Percentiles rank a stretch among this genome's conserved stretches.
These are phyloP conservation scores for Thecophora atra DNA, from an alignment of 2,888 invertebrate species.

Conservation along the genomic window DNA sequence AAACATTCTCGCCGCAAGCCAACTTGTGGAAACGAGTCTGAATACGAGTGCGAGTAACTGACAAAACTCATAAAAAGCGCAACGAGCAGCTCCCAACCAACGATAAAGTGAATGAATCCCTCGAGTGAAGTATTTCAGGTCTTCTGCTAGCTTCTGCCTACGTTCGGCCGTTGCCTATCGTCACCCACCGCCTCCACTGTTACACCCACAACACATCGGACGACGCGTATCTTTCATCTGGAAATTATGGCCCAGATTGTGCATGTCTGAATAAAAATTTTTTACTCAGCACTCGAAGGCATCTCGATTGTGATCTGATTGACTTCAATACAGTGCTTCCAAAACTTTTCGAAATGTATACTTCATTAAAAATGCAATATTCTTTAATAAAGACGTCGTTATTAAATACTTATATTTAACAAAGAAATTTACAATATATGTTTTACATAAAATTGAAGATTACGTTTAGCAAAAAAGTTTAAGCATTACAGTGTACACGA, in stretches of 20 bases:
- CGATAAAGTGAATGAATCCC: conserved; percentile 18
- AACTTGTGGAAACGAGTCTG: background rate
- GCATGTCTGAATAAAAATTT: conserved; percentile 21
- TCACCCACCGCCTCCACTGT: too few species aligned
- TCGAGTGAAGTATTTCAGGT: conserved; percentile 3
- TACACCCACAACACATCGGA: too few species aligned
- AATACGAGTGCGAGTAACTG: background rate
- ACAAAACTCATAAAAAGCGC: background rate
- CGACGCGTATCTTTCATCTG: background rate
- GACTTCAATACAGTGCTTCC: background rate
- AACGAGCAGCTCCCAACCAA: background rate
- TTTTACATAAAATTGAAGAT: too few species aligned
- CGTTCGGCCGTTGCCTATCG: background rate
- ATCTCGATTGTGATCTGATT: conserved; percentile 14
- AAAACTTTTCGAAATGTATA: background rate
- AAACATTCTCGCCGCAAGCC: background rate
- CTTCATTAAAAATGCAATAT: too few species aligned
- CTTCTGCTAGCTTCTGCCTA: conserved; percentile 10
- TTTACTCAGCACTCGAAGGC: conserved; percentile 26
- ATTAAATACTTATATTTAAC: too few species aligned
- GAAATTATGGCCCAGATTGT: conserved; percentile 21
- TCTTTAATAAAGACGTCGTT: too few species aligned
- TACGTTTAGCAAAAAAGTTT: too few species aligned
- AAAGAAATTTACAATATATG: too few species aligned
- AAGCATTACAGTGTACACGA: too few species aligned